phyloP scores from a whole-genome alignment of 2,113 vertebrate genomes.

The Leiothrix lutea region DNA sequence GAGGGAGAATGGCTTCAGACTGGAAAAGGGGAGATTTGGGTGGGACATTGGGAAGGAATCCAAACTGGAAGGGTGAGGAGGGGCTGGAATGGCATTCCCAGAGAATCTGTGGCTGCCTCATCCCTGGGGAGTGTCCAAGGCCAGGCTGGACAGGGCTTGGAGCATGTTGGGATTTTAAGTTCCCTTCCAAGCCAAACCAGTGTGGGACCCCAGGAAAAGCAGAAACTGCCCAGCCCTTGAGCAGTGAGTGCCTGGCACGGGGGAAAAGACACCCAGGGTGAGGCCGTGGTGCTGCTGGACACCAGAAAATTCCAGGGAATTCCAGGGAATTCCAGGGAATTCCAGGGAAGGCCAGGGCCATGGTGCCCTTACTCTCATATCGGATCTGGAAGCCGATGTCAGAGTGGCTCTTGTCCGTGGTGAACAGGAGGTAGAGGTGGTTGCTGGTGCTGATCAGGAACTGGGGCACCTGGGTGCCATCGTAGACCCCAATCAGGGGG shows the following conservation, averaged over 20 bases:
- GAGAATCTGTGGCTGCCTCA: neutral
- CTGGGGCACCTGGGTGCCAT: slow-evolving; percentile 97
- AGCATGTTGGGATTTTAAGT: fast-evolving
- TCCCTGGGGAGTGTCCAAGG: neutral
- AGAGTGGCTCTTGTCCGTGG: slow-evolving; percentile 97
- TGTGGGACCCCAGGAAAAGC: neutral
- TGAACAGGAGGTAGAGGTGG: slow-evolving; percentile 93
- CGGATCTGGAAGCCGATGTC: slow-evolving; percentile 96
- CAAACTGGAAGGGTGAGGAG: neutral
- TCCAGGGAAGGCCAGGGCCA: too few relatives aligned
- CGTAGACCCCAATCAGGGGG: slow-evolving; percentile 90
- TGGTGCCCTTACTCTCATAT: slow-evolving; percentile 86
- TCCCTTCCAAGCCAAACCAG: neutral
- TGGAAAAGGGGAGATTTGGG: neutral
- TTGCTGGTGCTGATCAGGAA: slow-evolving; percentile 99
- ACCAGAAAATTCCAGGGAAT: neutral
- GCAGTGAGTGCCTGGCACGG: neutral
- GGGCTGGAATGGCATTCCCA: neutral
- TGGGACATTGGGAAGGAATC: neutral
- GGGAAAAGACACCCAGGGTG: fast-evolving
- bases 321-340: fast-evolving
- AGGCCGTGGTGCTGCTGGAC: neutral
- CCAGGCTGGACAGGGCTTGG: neutral
- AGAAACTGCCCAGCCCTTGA: neutral
- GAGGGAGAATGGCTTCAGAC: neutral